phyloP scores from a whole-genome alignment of 2,113 vertebrate genomes.

The Muscicapa adusta region DNA sequence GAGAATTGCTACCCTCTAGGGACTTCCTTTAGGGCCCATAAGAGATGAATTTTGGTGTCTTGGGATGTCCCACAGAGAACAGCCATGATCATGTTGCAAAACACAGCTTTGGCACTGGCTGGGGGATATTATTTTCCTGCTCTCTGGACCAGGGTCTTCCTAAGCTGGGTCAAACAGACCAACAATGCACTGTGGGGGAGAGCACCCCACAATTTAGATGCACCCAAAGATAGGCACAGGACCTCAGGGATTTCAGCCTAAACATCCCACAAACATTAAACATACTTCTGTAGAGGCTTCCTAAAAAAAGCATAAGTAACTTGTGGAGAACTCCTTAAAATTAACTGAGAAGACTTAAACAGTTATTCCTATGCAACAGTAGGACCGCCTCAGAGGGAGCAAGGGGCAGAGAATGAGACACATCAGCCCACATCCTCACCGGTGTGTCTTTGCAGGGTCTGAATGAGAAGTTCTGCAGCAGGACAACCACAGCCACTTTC shows the following conservation, averaged over 20 bases:
- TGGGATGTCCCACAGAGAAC: background rate
- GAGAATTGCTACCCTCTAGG: background rate
- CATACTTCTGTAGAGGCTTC: background rate
- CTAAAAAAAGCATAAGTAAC: background rate
- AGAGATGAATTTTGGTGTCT: background rate
- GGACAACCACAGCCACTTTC: conserved; percentile 70
- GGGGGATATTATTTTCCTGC: background rate
- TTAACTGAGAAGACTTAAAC: background rate
- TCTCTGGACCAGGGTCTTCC: background rate
- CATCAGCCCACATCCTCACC: conserved; percentile 58
- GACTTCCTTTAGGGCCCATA: background rate
- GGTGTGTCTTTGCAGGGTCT: conserved; percentile 76
- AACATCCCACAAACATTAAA: background rate
- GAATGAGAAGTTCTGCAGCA: conserved; percentile 78
- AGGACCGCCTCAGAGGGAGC: background rate
- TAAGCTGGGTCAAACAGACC: background rate
- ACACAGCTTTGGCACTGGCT: accelerated
- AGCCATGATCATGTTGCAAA: background rate
- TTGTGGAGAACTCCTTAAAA: background rate
- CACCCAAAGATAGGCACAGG: background rate
- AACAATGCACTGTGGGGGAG: accelerated
- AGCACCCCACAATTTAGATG: background rate
- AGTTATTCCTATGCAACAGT: background rate
- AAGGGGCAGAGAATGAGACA: background rate
- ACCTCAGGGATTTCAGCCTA: background rate